Evolutionary conservation across 2,888 invertebrate species (phyloP).

Genomic region (Stenodera caucasica): DNA sequence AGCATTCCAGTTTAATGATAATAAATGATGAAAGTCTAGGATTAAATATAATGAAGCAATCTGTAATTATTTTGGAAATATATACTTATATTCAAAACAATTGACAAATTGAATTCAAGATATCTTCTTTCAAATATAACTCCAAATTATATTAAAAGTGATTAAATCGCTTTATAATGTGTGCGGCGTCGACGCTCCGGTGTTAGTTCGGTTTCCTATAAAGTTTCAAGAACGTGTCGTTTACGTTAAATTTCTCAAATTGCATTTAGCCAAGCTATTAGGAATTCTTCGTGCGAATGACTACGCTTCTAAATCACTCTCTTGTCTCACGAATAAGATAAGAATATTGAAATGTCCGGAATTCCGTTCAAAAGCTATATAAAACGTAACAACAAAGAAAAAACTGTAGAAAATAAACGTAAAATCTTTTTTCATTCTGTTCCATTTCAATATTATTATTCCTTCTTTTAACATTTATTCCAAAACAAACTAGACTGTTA

Average conservation of each 20-base stretch:
- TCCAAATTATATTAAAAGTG: neutral
- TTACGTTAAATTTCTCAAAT: conserved; percentile 8
- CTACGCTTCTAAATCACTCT: conserved; percentile 6
- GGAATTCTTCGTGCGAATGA: conserved; percentile 9
- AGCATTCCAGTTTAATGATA: neutral
- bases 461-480: neutral
- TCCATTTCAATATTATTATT: neutral
- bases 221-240: conserved; percentile 7
- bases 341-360: conserved; percentile 5
- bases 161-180: neutral
- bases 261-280: conserved; percentile 5
- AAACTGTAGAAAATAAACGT: neutral
- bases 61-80: neutral
- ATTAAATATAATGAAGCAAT: neutral
- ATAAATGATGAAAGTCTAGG: neutral
- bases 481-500: neutral
- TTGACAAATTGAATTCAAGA: no score
- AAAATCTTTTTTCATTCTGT: neutral
- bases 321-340: conserved; percentile 5
- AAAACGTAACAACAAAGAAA: neutral
- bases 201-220: neutral
- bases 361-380: neutral
- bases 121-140: neutral
- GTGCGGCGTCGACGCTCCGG: neutral
- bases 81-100: no score